A percentile compares a stretch with the other conserved stretches of the same genome.
These are phyloP conservation scores for Syngnathoides biaculeatus DNA, from an alignment of 2,113 vertebrate genomes.

Conservation along the genomic window DNA sequence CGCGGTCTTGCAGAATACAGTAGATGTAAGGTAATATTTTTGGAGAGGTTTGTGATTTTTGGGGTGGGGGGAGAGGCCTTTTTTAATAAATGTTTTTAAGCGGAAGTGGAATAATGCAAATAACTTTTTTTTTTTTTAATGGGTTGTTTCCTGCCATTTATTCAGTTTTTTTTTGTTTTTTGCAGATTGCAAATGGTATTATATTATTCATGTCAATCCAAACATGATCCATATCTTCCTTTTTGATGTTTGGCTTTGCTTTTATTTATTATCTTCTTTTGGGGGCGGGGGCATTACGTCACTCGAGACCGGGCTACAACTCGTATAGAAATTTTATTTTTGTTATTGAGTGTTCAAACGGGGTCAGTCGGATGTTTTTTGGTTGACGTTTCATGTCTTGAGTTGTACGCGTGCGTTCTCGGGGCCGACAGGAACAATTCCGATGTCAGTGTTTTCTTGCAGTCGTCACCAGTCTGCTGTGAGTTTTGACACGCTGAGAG, in stretches of 20 bases:
- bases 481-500: slow-evolving; percentile 32
- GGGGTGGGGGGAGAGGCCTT: slow-evolving; percentile 65
- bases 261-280: slow-evolving; percentile 76
- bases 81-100: slow-evolving; percentile 74
- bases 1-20: slow-evolving; percentile 61
- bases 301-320: slow-evolving; percentile 79
- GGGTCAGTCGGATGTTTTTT: slow-evolving; percentile 40
- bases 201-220: slow-evolving; percentile 63
- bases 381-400: slow-evolving; percentile 50
- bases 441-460: slow-evolving; percentile 63
- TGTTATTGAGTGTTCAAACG: slow-evolving; percentile 75
- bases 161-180: slow-evolving; percentile 60
- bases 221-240: slow-evolving; percentile 77
- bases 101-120: slow-evolving; percentile 62
- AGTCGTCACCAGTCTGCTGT: slow-evolving; percentile 41
- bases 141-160: slow-evolving; percentile 43
- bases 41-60: slow-evolving; percentile 23
- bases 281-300: slow-evolving; percentile 58
- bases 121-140: slow-evolving; percentile 46
- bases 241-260: slow-evolving; percentile 67
- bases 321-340: slow-evolving; percentile 97
- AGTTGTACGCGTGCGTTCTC: slow-evolving; percentile 33
- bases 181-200: slow-evolving; percentile 46
- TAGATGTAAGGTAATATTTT: slow-evolving; percentile 71
- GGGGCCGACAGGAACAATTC: slow-evolving; percentile 32